Base-by-base conservation (phyloP, 2,888 invertebrate genomes). In the Toxonevra muliebris region DNA sequence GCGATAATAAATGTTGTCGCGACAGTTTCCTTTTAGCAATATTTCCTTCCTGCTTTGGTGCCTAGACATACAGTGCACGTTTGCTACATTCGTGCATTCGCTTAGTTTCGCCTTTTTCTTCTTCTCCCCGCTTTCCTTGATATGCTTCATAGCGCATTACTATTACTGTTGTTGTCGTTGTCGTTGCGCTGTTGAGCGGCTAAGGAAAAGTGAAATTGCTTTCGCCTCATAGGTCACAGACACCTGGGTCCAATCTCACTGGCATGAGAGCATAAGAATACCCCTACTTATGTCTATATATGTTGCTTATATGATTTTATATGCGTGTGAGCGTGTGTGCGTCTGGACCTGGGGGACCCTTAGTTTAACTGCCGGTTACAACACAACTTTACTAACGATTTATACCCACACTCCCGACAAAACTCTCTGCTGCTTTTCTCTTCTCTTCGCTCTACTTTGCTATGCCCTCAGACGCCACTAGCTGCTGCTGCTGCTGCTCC, bases 1-100 rank as follows among this genome's bases (percentile, higher is more conserved):
- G 30, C 30, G 75, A 77, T 81, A 81, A 81, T 82, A 80, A 81
- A 81, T 81, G 82, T 77, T 79, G 81, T 79, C 81, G 82, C 81
- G 81, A 81, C 81, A 82, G 77, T 80, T 82, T 80, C 78, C 77
- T 76, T 80, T 77, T 65, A 59, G 65, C 65, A 42, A 58, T 65
- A 53, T 54, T 66, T 66, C 61, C 54, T 54, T 12, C 20, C 20
- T 17, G 54, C 54, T 48, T 13, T 48, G 48, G 10, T 13, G 7
- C 30, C 3, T 30, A 30, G 30, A 30, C 30, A 30, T 30, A 30
- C n/a, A 7, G 30, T 30, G 7, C 3, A 13, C 54, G 17, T 52
- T 19, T 40, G 13, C 48, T 55, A 61, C 12, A 12, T 41, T 15
- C 40, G 12, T 0, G n/a, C 42, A 41, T 30, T 30, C 20, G 15